These are phyloP conservation scores for Eudasyphora cyanicolor DNA, from an alignment of 2,888 invertebrate species.

Conservation along the genomic window DNA sequence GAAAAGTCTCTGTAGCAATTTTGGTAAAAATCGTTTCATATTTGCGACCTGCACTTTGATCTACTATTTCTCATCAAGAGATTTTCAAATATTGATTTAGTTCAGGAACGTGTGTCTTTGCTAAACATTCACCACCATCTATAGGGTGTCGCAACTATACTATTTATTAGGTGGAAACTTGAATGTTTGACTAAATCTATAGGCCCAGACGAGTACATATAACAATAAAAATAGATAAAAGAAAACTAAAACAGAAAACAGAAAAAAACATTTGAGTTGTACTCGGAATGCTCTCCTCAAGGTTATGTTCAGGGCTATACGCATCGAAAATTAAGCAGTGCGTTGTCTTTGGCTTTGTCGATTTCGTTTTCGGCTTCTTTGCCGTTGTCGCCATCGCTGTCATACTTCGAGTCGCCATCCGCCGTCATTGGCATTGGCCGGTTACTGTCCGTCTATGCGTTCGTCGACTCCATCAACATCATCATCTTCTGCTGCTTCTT, in stretches of 20 bases:
- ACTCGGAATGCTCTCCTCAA: constrained; percentile 69
- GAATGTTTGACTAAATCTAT: background rate
- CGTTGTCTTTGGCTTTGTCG: constrained; percentile 49
- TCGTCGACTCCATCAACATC: background rate
- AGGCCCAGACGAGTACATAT: background rate
- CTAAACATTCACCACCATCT: too few species aligned
- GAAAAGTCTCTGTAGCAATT: too few species aligned
- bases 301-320: constrained; percentile 78
- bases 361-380: background rate
- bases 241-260: too few species aligned
- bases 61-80: too few species aligned
- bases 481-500: background rate
- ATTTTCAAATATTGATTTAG: too few species aligned
- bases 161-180: background rate
- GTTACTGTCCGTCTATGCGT: too few species aligned
- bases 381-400: background rate
- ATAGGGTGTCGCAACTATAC: background rate
- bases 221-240: constrained; percentile 31
- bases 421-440: background rate
- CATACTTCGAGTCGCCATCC: too few species aligned
- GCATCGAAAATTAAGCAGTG: constrained; percentile 68
- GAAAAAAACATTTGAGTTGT: constrained; percentile 15
- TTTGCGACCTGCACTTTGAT: too few species aligned
- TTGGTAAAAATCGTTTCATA: too few species aligned
- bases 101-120: too few species aligned